These are phyloP conservation scores for Anodontia alba DNA, from an alignment of 2,888 invertebrate genomes.

Conservation along the genomic window DNA sequence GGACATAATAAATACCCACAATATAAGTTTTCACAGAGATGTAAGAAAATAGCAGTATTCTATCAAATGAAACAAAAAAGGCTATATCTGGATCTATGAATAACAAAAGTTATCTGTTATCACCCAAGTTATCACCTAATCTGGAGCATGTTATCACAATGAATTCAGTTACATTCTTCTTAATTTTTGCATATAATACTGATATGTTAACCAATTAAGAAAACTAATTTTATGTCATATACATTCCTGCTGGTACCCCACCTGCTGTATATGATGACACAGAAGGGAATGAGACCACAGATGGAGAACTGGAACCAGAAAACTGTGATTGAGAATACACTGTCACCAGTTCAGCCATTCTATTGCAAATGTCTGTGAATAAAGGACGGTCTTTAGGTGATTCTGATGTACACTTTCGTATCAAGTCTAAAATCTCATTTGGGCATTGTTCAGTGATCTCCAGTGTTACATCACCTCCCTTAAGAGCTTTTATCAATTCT, in stretches of 20 bases:
- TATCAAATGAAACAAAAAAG: no score
- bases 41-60: no score
- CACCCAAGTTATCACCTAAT: no score
- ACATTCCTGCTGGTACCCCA: constrained; percentile 19
- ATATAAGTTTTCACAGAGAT: no score
- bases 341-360: constrained; percentile 80
- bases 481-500: constrained; percentile 86
- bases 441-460: constrained; percentile 80
- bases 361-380: constrained; percentile 83
- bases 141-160: not conserved
- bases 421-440: constrained; percentile 76
- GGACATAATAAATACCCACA: no score
- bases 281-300: constrained; percentile 32
- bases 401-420: constrained; percentile 82
- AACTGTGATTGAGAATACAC: constrained; percentile 57
- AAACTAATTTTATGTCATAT: not conserved
- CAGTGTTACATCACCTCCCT: constrained; percentile 70
- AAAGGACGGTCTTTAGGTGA: constrained; percentile 84
- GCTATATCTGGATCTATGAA: no score
- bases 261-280: constrained; percentile 35
- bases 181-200: not conserved
- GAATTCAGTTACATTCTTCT: not conserved
- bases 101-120: no score
- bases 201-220: not conserved
- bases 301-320: constrained; percentile 26